Percentiles rank a stretch among this genome's conserved stretches.
Conservation (phyloP, 2,888 invertebrate species). For the Melinopterus prodromus region DNA sequence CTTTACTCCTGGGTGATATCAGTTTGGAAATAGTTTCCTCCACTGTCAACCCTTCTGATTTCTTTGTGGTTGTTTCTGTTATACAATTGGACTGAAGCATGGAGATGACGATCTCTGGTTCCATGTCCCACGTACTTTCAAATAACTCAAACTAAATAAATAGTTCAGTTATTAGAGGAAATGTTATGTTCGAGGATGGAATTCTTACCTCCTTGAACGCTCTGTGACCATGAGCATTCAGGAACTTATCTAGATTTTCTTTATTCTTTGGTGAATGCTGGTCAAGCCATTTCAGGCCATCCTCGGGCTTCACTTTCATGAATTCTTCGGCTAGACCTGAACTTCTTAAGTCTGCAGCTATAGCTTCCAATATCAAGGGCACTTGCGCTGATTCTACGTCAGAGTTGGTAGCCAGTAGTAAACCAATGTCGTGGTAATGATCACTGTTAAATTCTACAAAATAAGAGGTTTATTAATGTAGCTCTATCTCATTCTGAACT, state of each 20-base stretch:
- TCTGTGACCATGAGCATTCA: constrained; percentile 77
- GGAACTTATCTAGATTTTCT: constrained; percentile 65
- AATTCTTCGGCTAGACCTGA: constrained; percentile 62
- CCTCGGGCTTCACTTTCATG: constrained; percentile 59
- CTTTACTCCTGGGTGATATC: constrained; percentile 42
- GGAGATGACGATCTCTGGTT: constrained; percentile 68
- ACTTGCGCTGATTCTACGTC: constrained; percentile 81
- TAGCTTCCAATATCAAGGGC: constrained; percentile 55
- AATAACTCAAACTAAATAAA: constrained; percentile 70
- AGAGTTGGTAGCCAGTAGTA: constrained; percentile 71
- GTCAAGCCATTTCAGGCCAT: constrained; percentile 68
- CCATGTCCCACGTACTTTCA: constrained; percentile 72
- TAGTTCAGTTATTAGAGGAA: constrained; percentile 35
- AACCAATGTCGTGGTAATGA: constrained; percentile 74
- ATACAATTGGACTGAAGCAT: constrained; percentile 67
- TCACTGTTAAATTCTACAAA: constrained; percentile 69
- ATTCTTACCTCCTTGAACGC: constrained; percentile 67
- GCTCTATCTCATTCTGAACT: no score
- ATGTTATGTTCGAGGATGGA: background rate
- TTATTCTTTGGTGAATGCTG: constrained; percentile 61
- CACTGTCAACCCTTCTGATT: constrained; percentile 51
- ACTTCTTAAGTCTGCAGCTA: constrained; percentile 49
- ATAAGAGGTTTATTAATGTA: no score
- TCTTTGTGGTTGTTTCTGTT: constrained; percentile 47
- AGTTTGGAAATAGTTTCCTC: constrained; percentile 63